Evolutionary conservation across 2,113 vertebrate species (phyloP).

Genomic region (Eulemur rufifrons): DNA sequence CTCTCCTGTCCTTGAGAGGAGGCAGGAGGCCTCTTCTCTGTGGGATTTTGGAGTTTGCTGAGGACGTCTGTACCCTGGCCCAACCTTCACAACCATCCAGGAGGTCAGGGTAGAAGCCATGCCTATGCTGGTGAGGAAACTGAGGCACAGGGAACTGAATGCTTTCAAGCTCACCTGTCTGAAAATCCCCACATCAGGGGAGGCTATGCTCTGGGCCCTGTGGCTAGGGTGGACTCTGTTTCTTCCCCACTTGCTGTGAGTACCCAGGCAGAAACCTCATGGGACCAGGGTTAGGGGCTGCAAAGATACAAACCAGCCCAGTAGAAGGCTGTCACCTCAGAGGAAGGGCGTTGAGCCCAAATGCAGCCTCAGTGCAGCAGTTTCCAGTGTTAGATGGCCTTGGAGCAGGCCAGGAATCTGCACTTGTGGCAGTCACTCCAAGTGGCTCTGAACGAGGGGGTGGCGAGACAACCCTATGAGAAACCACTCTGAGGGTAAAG

Average conservation of each 20-base stretch:
- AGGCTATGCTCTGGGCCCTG: not conserved
- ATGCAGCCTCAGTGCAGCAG: not conserved
- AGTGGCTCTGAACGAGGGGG: not conserved
- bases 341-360: not conserved
- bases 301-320: not conserved
- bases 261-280: not conserved
- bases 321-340: not conserved
- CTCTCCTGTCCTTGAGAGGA: not conserved
- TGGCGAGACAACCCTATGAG: not conserved
- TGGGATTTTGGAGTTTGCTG: not conserved
- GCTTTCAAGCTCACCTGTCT: not conserved
- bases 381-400: not conserved
- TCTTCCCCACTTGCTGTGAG: not conserved
- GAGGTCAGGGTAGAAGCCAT: not conserved
- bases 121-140: not conserved
- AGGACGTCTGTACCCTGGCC: not conserved
- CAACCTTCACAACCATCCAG: not conserved
- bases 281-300: not conserved
- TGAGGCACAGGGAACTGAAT: not conserved
- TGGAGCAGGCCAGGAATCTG: not conserved
- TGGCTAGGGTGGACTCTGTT: not conserved
- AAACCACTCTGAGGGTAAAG: not conserved
- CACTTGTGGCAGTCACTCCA: not conserved
- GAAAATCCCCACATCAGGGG: not conserved
- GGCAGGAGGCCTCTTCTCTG: not conserved